These are phyloP conservation scores for Odocoileus virginianus DNA, from an alignment of 2,113 vertebrate genomes.

Conservation along the genomic window DNA sequence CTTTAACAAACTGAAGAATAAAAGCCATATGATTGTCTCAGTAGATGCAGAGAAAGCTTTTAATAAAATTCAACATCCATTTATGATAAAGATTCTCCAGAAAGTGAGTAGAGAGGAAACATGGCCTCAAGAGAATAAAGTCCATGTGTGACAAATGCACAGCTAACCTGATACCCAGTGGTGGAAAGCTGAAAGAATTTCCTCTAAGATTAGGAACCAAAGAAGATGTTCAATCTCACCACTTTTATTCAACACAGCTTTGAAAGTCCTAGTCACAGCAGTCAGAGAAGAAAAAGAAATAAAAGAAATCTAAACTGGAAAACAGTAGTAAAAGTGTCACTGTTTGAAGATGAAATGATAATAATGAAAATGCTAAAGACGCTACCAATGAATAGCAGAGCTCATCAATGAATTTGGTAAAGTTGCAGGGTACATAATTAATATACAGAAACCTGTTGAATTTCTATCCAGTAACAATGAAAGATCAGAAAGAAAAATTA, in stretches of 20 bases:
- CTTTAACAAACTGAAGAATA: not conserved
- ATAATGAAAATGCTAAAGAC: not conserved
- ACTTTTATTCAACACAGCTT: not conserved
- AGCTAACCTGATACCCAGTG: not conserved
- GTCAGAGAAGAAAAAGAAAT: not conserved
- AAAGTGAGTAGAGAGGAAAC: not conserved
- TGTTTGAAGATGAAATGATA: not conserved
- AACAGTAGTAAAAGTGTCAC: not conserved
- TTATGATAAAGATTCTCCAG: not conserved
- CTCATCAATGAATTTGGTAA: not conserved
- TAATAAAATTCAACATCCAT: not conserved
- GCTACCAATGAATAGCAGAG: not conserved
- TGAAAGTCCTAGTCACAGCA: not conserved
- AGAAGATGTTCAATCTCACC: not conserved
- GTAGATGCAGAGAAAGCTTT: not conserved
- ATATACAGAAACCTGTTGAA: not conserved
- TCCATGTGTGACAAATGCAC: not conserved
- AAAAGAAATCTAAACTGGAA: not conserved
- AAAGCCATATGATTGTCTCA: not conserved
- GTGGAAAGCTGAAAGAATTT: not conserved
- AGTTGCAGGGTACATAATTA: not conserved
- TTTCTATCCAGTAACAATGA: not conserved
- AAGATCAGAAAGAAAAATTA: not conserved
- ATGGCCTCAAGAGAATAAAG: not conserved
- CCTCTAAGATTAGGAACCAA: not conserved